Base-by-base conservation (phyloP, 92 coral and sea anemone species). In the Anthopleura xanthogrammica region DNA sequence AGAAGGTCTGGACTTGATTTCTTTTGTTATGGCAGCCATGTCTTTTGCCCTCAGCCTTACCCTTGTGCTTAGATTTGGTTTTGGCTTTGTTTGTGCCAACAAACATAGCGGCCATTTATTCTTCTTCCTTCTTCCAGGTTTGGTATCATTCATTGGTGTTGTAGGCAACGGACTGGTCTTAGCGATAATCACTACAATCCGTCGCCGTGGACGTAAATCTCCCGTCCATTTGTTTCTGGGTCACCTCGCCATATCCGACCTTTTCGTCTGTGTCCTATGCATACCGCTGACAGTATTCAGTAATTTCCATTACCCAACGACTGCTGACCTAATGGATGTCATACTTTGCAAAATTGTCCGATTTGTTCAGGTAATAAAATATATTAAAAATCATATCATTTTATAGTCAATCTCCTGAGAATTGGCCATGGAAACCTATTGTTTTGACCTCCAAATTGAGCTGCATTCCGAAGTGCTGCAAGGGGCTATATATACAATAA, bases 191-290 rank as follows among this genome's bases (percentile, higher is more conserved):
- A 72, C 85, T 11, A 73, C 84, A 5, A 57, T 90, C 58, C 93
- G 93, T 50, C 79, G 87, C 56, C 77, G 86, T 68, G 93, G 93
- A 22, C 80, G 76, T 43, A 90, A 90, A 84, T 87, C 89, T 41
- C 62, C 86, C 42, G 91, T 90, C 76, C 93, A 90, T 81, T 74
- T 90, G 81, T 87, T 87, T 64, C 80, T 90, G 60, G 82, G 79
- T 8, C 91, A 90, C 80, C 86, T 90, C 71, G 93, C 93, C 56
- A 87, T 90, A 70, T 90, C 93, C 2, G 91, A 90, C 82, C 82
- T 90, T 20, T 62, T 90, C 73, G 93, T 90, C 23, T 90, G 91
- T 86, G 50, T 87, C 57, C 83, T 90, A 24, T 90, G 93, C 75
- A 70, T 90, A 41, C 91, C 91, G 83, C 86, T 90, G 89, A 90